Conservation (phyloP, 2,113 vertebrate genomes). For the Orientallactaga bullata region DNA sequence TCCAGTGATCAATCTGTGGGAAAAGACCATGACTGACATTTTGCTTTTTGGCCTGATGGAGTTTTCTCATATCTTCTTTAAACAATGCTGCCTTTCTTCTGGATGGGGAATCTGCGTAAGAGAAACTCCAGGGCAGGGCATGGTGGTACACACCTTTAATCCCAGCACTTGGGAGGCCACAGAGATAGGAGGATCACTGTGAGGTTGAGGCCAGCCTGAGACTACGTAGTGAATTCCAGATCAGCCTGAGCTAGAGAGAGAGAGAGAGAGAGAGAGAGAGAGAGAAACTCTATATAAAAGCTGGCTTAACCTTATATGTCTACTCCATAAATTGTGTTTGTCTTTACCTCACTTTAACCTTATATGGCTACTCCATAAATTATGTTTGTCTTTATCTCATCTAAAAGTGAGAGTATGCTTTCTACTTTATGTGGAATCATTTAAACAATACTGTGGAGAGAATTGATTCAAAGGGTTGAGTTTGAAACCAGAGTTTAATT, state of each 20-base stretch:
- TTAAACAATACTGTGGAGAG: background rate
- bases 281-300: background rate
- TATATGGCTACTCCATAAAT: background rate
- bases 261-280: no score
- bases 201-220: no score
- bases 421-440: constrained; percentile 7
- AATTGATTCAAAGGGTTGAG: constrained; percentile 31
- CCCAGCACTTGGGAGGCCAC: no score
- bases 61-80: background rate
- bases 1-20: background rate
- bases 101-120: background rate
- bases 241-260: no score
- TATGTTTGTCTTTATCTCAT: constrained; percentile 20
- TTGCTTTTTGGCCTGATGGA: background rate
- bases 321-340: background rate
- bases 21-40: background rate
- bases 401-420: constrained; percentile 21
- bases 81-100: background rate
- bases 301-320: background rate
- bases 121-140: background rate
- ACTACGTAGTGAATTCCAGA: no score
- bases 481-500: background rate
- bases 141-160: no score
- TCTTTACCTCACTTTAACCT: constrained; percentile 7
- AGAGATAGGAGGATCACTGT: no score